Evolutionary conservation across 2,888 invertebrate genomes (phyloP).

Genomic region (Ormia ochracea): DNA sequence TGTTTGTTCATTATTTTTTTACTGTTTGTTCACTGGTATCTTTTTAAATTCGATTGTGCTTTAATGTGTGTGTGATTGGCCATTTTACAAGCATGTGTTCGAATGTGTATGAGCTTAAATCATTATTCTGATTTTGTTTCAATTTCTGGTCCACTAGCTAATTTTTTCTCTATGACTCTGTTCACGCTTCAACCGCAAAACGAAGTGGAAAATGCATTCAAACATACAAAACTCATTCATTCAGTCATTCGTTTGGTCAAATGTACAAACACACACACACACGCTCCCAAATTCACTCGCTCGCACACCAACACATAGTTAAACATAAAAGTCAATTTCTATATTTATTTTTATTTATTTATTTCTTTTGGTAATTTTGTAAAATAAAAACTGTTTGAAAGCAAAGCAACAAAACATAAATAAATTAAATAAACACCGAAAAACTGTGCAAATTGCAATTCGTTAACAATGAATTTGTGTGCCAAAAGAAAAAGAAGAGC

Average conservation of each 20-base stretch:
- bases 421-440: constrained; percentile 61
- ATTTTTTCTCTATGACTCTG: constrained; percentile 43
- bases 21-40: constrained; percentile 34
- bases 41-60: constrained; percentile 53
- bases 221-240: constrained; percentile 38
- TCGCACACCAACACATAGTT: not conserved
- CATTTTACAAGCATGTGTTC: constrained; percentile 12
- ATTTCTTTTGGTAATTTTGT: constrained; percentile 29
- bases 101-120: not conserved
- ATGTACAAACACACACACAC: not conserved
- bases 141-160: constrained; percentile 54
- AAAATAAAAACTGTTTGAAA: constrained; percentile 41
- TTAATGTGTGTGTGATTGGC: constrained; percentile 47
- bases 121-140: constrained; percentile 1
- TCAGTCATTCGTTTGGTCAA: constrained; percentile 23
- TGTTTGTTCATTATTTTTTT: constrained; percentile 30
- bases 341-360: constrained; percentile 28
- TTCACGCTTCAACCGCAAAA: constrained; percentile 62
- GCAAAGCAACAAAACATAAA: constrained; percentile 46
- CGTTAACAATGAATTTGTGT: constrained; percentile 58
- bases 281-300: not conserved
- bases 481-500: constrained; percentile 27
- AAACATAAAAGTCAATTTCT: constrained; percentile 6
- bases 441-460: constrained; percentile 61
- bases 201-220: constrained; percentile 52